phyloP scores from a whole-genome alignment of 2,113 vertebrate genomes.

The Spilogale gracilis region DNA sequence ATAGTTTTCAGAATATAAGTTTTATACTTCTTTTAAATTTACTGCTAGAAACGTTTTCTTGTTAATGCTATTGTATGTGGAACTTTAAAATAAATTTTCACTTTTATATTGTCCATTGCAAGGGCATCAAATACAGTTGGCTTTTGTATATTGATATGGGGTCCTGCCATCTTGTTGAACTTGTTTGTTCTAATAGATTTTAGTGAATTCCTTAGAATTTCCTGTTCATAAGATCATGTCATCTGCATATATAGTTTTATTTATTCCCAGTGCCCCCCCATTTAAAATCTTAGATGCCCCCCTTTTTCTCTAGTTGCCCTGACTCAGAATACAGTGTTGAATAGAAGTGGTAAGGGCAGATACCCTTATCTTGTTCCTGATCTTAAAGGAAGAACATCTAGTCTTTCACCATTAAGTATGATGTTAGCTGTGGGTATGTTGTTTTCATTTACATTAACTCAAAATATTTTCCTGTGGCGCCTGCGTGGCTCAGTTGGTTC shows the following conservation, averaged over 20 bases:
- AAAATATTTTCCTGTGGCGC: no score
- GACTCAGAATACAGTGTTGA: background rate
- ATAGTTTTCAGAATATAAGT: background rate
- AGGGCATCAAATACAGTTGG: background rate
- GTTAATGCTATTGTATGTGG: background rate
- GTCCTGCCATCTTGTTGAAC: background rate
- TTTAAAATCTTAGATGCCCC: background rate
- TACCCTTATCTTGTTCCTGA: background rate
- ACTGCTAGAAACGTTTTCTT: background rate
- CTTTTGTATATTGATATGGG: background rate
- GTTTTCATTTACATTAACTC: no score
- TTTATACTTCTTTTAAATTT: background rate
- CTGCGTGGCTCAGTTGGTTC: no score
- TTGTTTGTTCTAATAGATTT: background rate
- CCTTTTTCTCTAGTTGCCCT: background rate
- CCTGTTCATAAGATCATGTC: background rate
- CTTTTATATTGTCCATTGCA: background rate
- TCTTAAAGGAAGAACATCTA: background rate
- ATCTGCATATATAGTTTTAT: background rate
- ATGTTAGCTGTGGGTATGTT: background rate
- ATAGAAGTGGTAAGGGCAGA: background rate
- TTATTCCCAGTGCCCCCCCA: background rate
- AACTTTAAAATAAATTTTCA: background rate
- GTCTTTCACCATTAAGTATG: background rate
- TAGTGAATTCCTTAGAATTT: background rate